Percentiles rank a stretch among this genome's conserved stretches.
These are phyloP conservation scores for Trichonephila clavipes DNA, from an alignment of 1,140 invertebrate species.

Conservation along the genomic window DNA sequence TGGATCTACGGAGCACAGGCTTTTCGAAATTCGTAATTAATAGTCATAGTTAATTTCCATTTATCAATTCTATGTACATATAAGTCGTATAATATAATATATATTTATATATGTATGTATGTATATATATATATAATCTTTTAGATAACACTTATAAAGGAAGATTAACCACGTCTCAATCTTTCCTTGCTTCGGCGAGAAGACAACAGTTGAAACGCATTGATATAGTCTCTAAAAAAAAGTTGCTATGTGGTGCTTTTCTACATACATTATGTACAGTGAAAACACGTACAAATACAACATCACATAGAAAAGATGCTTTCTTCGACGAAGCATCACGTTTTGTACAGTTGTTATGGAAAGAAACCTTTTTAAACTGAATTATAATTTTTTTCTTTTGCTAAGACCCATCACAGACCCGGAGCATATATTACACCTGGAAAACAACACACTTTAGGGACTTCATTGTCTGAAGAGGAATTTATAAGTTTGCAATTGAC, in stretches of 20 bases:
- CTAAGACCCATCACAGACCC: conserved; percentile 70
- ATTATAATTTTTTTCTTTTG: conserved; percentile 54
- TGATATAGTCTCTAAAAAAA: conserved; percentile 70
- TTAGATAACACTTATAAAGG: conserved; percentile 56
- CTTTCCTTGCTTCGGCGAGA: conserved; percentile 25
- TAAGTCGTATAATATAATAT: conserved; percentile 58
- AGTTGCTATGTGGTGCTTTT: conserved; percentile 71
- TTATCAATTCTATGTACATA: conserved; percentile 59
- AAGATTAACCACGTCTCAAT: conserved; percentile 51
- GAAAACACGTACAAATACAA: conserved; percentile 75
- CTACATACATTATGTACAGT: conserved; percentile 76
- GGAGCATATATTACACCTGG: conserved; percentile 36
- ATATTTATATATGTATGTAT: conserved; percentile 55
- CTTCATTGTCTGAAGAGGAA: not conserved
- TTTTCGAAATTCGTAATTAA: conserved; percentile 2
- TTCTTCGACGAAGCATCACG: conserved; percentile 50
- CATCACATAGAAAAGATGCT: conserved; percentile 76
- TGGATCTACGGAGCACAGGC: not conserved
- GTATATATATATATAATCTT: not conserved
- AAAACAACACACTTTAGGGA: not conserved
- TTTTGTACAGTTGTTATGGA: conserved; percentile 74
- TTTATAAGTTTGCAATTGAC: too few species aligned
- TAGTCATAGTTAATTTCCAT: conserved; percentile 21
- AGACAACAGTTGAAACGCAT: conserved; percentile 67
- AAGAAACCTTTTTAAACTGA: conserved; percentile 24